A percentile compares a stretch with the other conserved stretches of the same genome.
These are phyloP conservation scores for Tholera decimalis DNA, from an alignment of 2,888 invertebrate species.

Conservation along the genomic window DNA sequence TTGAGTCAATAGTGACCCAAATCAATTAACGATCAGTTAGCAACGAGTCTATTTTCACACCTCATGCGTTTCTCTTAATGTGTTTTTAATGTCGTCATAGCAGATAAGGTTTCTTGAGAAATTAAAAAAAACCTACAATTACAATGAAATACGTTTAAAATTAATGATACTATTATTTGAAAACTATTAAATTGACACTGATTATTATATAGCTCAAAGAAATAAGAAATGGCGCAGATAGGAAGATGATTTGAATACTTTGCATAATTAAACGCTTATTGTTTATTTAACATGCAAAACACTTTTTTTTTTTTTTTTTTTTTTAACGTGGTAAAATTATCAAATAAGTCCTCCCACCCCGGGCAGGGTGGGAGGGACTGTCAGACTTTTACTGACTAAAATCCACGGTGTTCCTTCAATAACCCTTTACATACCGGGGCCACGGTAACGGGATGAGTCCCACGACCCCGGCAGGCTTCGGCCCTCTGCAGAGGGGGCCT, in stretches of 20 bases:
- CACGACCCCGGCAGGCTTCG: too few relatives aligned
- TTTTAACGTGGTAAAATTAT: too few relatives aligned
- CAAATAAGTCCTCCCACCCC: too few relatives aligned
- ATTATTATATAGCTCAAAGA: not conserved
- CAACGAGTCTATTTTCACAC: not conserved
- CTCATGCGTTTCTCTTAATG: conserved; percentile 6
- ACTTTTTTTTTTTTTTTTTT: not conserved
- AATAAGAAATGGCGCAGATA: not conserved
- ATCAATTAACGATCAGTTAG: conserved; percentile 15
- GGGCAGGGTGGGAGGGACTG: too few relatives aligned
- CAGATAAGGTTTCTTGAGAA: conserved; percentile 1
- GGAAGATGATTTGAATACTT: not conserved
- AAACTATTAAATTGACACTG: conserved; percentile 6
- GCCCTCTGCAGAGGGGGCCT: too few relatives aligned
- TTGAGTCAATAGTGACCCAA: not conserved
- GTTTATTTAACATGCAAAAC: not conserved
- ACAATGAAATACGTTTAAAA: not conserved
- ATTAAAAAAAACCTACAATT: not conserved
- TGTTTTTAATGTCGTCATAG: conserved; percentile 38
- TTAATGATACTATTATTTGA: conserved; percentile 12
- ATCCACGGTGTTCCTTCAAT: too few relatives aligned
- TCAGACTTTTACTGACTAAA: too few relatives aligned
- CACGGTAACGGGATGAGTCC: too few relatives aligned
- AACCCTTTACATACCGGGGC: too few relatives aligned
- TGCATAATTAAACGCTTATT: too few relatives aligned